Conservation (phyloP, 2,797 vertebrate species). For the Alca torda region DNA sequence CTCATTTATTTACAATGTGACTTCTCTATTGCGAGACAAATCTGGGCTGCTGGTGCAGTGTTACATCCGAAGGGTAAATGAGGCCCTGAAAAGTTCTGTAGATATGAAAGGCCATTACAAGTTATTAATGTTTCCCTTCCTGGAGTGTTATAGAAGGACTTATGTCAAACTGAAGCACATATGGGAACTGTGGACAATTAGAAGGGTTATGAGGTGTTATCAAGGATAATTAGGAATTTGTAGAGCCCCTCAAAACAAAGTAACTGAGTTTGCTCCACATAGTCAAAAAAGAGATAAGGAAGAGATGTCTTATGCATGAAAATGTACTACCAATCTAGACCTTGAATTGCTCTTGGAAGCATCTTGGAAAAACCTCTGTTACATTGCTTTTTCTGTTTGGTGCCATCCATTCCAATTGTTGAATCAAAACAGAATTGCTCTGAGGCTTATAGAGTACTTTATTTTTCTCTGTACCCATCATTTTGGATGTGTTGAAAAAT, state of each 20-base stretch:
- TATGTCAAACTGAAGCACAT: background rate
- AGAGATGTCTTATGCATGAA: background rate
- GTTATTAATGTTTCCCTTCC: background rate
- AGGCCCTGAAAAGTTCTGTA: background rate
- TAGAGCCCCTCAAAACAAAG: background rate
- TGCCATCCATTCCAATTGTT: background rate
- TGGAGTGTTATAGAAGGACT: background rate
- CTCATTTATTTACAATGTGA: background rate
- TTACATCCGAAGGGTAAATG: background rate
- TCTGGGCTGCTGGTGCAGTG: background rate
- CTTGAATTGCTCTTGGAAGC: background rate
- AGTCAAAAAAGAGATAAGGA: background rate
- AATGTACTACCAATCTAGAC: background rate
- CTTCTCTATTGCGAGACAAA: background rate
- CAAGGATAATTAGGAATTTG: background rate
- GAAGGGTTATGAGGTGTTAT: background rate
- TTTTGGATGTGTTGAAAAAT: background rate
- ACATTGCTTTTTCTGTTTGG: background rate
- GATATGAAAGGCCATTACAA: background rate
- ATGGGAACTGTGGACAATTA: background rate
- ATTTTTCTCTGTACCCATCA: background rate
- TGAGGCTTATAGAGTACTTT: background rate
- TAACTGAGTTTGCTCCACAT: rapidly evolving
- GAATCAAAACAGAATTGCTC: background rate
- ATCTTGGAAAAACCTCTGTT: background rate